A percentile compares a stretch with the other conserved stretches of the same genome.
Conservation (phyloP, 2,113 vertebrate species). For the Gallinago undulata region DNA sequence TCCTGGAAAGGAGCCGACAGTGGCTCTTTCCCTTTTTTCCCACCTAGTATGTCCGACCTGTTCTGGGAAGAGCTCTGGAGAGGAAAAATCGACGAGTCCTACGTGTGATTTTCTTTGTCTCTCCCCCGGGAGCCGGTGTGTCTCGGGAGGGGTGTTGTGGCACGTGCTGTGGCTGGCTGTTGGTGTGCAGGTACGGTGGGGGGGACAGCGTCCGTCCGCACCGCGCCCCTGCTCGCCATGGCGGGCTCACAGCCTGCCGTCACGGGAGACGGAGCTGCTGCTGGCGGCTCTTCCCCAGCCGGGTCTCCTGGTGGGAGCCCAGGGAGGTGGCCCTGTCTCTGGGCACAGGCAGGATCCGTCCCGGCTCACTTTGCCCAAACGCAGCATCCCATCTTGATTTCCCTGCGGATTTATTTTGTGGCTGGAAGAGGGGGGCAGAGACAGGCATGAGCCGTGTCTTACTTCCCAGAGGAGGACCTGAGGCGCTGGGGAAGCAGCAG, state of each 20-base stretch:
- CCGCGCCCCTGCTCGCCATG: not conserved
- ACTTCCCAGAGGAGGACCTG: not conserved
- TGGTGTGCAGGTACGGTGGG: accelerated
- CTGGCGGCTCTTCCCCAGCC: not conserved
- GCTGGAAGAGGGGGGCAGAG: not conserved
- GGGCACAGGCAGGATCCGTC: not conserved
- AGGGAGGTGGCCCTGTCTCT: not conserved
- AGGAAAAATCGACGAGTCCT: not conserved
- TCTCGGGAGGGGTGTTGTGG: not conserved
- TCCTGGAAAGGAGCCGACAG: not conserved
- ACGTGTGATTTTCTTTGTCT: not conserved
- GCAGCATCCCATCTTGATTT: not conserved
- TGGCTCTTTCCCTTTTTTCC: not conserved
- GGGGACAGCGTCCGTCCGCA: accelerated
- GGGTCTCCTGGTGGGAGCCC: not conserved
- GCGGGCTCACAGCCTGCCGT: accelerated
- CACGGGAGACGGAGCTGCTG: not conserved
- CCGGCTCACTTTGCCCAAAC: accelerated
- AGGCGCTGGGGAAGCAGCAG: not conserved
- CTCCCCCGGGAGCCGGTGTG: not conserved
- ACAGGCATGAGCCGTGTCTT: accelerated
- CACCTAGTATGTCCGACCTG: accelerated
- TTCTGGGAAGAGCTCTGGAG: not conserved
- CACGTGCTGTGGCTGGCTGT: not conserved
- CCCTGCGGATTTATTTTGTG: accelerated